These are phyloP conservation scores for Ophiodon elongatus DNA, from an alignment of 2,113 vertebrate species.

Conservation along the genomic window DNA sequence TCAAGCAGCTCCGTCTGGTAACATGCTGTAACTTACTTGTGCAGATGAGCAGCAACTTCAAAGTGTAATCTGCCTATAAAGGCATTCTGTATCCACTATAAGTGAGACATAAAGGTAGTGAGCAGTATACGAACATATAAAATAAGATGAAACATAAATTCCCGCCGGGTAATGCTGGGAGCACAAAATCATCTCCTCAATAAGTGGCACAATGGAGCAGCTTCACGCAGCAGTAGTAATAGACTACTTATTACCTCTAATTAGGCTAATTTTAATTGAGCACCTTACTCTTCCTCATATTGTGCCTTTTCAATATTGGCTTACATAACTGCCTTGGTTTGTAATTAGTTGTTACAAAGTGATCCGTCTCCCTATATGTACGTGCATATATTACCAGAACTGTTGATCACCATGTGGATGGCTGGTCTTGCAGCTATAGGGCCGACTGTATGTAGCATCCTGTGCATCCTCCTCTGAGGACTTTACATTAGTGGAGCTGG, in stretches of 20 bases:
- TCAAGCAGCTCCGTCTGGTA: neutral
- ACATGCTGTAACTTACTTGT: neutral
- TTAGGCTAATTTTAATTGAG: slow-evolving; percentile 5
- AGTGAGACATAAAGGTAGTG: neutral
- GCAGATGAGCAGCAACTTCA: neutral
- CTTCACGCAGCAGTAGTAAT: neutral
- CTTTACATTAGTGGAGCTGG: slow-evolving; percentile 5
- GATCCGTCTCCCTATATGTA: neutral
- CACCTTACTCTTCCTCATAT: neutral
- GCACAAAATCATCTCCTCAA: neutral
- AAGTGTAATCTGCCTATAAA: neutral
- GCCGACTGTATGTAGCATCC: neutral
- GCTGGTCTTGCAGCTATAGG: neutral
- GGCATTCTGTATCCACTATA: neutral
- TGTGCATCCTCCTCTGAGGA: neutral
- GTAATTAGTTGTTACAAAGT: slow-evolving; percentile 23
- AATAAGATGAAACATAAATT: neutral
- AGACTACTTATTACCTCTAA: neutral
- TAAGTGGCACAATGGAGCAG: neutral
- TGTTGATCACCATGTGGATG: neutral
- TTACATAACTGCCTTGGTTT: neutral
- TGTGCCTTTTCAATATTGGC: slow-evolving; percentile 8
- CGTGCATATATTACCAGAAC: neutral
- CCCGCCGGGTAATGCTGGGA: neutral
- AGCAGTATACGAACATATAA: neutral